A percentile compares a stretch with the other conserved stretches of the same genome.
Conservation (phyloP, 1,140 invertebrate genomes). For the Drosophila grimshawi region DNA sequence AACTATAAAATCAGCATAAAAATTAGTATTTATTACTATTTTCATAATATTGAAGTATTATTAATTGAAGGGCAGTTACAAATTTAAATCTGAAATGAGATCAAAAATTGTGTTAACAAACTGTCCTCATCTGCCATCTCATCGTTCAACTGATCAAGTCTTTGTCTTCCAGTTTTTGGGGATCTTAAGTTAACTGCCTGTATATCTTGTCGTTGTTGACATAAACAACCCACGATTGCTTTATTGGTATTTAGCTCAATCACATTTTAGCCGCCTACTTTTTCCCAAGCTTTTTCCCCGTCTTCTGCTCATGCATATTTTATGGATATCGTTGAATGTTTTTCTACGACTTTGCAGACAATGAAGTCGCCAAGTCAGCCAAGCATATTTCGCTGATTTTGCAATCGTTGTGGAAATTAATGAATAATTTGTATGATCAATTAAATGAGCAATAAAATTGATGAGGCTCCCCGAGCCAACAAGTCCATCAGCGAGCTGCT, state of each 20-base stretch:
- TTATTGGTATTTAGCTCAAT: slow-evolving; percentile 59
- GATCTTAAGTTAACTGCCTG: too few relatives aligned
- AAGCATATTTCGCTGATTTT: slow-evolving; percentile 53
- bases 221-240: slow-evolving; percentile 52
- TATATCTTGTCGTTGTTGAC: not conserved
- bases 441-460: slow-evolving; percentile 80
- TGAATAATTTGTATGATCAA: slow-evolving; percentile 82
- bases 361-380: slow-evolving; percentile 36
- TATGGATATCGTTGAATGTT: slow-evolving; percentile 59
- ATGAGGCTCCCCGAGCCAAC: slow-evolving; percentile 52
- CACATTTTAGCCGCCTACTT: slow-evolving; percentile 42
- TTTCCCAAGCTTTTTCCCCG: slow-evolving; percentile 43
- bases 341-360: slow-evolving; percentile 26
- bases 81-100: too few relatives aligned
- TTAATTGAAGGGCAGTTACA: too few relatives aligned
- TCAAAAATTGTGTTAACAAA: too few relatives aligned
- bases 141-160: not conserved
- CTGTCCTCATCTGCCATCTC: too few relatives aligned
- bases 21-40: too few relatives aligned
- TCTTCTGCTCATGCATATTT: slow-evolving; percentile 64
- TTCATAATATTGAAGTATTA: too few relatives aligned
- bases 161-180: not conserved
- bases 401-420: slow-evolving; percentile 68
- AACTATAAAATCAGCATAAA: too few relatives aligned
- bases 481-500: slow-evolving; percentile 13